Base-by-base conservation (phyloP, 2,797 vertebrate species). In the Gouania willdenowi region DNA sequence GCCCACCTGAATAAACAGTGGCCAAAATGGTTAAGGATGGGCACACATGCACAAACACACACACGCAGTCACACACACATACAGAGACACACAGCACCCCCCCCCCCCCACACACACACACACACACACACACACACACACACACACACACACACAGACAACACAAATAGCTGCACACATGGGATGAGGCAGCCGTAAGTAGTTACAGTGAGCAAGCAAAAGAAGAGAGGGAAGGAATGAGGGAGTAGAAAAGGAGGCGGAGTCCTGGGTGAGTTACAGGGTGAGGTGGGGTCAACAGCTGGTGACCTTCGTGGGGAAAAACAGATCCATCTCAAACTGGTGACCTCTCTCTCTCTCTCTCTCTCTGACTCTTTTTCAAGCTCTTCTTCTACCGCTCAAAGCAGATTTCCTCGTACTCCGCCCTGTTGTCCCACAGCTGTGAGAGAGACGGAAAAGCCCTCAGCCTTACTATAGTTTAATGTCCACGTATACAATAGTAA, bases 1-100 rank as follows among this genome's bases (percentile, higher is more conserved):
- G 58, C 67, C 90, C 94, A 96, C 94, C 95, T 98, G 94, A 94
- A 91, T 91, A 96, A 98, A 98, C 92, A 96, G 83, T 88, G 81
- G 79, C 38, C 39, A 70, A 81, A 84, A 84, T 82, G 84, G 75
- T 81, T 81, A 75, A 73, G 60, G 77, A 86, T 62, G 78, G 87
- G 61, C 66, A 61, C 26, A 50, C 56, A 41, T 52, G 35, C 31
- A 17, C 62, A 71, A 56, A 64, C 73, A 65, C 66, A 41, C 47
- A 35, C 39, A 29, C 28, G 34, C 26, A 47, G 39, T 26, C 58
- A 51, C 26, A 47, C 39, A 27, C 57, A 51, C 42, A 27, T n/a
- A n/a, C n/a, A n/a, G n/a, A 36, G 45, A 48, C 58, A 47, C 60
- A 55, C 60, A 62, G 36, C 48, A 40, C 35, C 13, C 14, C 13